Evolutionary conservation across 2,113 vertebrate genomes (phyloP), one percentile per base, ranked within the genome.

Genomic region (Acanthisitta chloris): DNA sequence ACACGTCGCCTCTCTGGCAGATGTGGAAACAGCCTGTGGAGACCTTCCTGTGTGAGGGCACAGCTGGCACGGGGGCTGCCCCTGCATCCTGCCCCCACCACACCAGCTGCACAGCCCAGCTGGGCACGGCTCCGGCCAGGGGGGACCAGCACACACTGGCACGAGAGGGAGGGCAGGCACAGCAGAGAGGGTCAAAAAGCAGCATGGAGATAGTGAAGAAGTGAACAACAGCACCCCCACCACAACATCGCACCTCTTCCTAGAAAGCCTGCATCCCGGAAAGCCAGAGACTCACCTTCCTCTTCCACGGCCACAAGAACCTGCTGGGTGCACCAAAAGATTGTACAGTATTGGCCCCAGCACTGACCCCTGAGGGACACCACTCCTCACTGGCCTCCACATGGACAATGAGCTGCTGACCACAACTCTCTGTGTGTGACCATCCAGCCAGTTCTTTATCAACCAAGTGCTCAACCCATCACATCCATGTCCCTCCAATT

Each of bases 51-150:
- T 81, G 77, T 5, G 59, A 90, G 81, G 57, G 42, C 1, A 7
- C 97, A 95, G 96, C 96, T 97, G 97, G 96, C 70, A 90, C 81
- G 4, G 85, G 86, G 65, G 38, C 81, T 80, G 76, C 52, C 79
- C 81, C 57, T 13, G 9, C 81, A 51, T 94, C 93, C 96, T 91
- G 86, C 83, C 77, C 80, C 62, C 55, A 0, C 19, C 45, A 5
- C 1, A 8, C 77, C 93, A 97, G 94, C 85, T 95, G 96, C 83
- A 12, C 2, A 2, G 76, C 49, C 58, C 90, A 94, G 94, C 86
- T 90, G 97, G 94, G 74, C 76, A 55, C 48, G 28, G 77, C 38
- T 79, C 54, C 0, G 3, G n/a, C 42, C 14, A 10, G 40, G 34
- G 28, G 81, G 40, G 10, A 89, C 92, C 0, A 13, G 90, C 81